Percentiles rank a stretch among this genome's conserved stretches.
phyloP scores from a whole-genome alignment of 2,113 vertebrate genomes.

The Struthio camelus region DNA sequence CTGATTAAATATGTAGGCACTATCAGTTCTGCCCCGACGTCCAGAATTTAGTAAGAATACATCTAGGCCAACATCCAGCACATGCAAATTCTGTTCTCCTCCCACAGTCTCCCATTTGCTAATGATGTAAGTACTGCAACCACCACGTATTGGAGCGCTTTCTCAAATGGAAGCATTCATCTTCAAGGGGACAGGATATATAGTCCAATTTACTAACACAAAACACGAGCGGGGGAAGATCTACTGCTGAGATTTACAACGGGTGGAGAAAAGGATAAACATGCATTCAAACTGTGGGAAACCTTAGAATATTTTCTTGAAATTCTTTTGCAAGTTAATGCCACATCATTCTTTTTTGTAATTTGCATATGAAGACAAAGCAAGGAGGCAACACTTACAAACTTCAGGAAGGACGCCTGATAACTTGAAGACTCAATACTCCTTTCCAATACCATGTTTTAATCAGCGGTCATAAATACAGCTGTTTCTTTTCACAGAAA shows the following conservation, averaged over 20 bases:
- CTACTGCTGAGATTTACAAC: conserved; percentile 3
- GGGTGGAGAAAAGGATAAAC: conserved; percentile 21
- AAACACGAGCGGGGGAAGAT: conserved; percentile 13
- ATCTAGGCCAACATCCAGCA: conserved; percentile 33
- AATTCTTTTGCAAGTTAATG: not conserved
- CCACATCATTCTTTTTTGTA: not conserved
- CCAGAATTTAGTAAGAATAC: conserved; percentile 15
- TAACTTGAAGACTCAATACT: not conserved
- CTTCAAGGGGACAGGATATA: not conserved
- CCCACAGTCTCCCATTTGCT: conserved; percentile 31
- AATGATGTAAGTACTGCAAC: conserved; percentile 3
- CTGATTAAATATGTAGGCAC: conserved; percentile 17
- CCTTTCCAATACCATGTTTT: conserved; percentile 19
- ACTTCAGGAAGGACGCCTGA: not conserved
- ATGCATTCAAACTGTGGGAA: conserved; percentile 24
- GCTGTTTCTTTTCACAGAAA: not conserved
- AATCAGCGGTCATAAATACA: conserved; percentile 11
- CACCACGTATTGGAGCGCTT: not conserved
- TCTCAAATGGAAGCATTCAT: conserved; percentile 44
- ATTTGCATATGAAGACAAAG: not conserved
- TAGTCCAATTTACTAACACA: conserved; percentile 54
- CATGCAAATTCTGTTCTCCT: conserved; percentile 38
- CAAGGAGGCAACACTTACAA: not conserved
- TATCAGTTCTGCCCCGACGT: conserved; percentile 33
- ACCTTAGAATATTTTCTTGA: not conserved